Evolutionary conservation across 2,113 vertebrate genomes (phyloP), one percentile per base, ranked within the genome.

Genomic region (Alectura lathami): DNA sequence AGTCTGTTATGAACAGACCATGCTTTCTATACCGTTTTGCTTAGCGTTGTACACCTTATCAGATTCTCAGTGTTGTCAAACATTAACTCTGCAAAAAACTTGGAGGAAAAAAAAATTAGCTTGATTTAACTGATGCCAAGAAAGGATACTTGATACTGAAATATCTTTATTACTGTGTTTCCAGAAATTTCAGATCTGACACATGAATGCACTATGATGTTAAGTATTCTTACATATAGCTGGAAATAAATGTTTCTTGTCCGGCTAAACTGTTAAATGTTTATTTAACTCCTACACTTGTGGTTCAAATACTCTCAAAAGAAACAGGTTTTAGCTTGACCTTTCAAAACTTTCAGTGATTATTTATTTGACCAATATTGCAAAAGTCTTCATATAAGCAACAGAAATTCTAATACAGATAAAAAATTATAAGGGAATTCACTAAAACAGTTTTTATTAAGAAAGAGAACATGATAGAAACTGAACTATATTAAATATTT

Each of bases 1-100:
- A 63, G 68, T 38, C 57, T 11, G 2, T 36, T 56, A 4, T 2
- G n/a, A 78, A 7, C 51, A 60, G 23, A 21, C 34, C 17, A 0
- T 11, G 34, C 42, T 75, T 20, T 69, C 62, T 8, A 0, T 40
- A 27, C n/a, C 27, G 30, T 16, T 1, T 29, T 27, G 27, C 57
- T 34, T 26, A 32, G 56, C 29, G 3, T 7, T 40, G 51, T 30
- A 17, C 1, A 0, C 8, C 0, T 30, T 24, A 3, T 21, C n/a
- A 22, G 7, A 26, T 66, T 43, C 57, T 54, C 26, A 6, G 21
- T 45, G 45, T 30, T 40, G 48, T 26, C 57, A 48, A 76, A 48
- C 32, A 32, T 5, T 10, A 81, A 87, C 66, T 88, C 82, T 11
- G 12, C 4, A 51, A 67, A 86, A 59, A 45, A 40, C 21, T 14